A percentile compares a stretch with the other conserved stretches of the same genome.
Conservation (phyloP, 1,140 invertebrate genomes). For the Dinoponera quadriceps region DNA sequence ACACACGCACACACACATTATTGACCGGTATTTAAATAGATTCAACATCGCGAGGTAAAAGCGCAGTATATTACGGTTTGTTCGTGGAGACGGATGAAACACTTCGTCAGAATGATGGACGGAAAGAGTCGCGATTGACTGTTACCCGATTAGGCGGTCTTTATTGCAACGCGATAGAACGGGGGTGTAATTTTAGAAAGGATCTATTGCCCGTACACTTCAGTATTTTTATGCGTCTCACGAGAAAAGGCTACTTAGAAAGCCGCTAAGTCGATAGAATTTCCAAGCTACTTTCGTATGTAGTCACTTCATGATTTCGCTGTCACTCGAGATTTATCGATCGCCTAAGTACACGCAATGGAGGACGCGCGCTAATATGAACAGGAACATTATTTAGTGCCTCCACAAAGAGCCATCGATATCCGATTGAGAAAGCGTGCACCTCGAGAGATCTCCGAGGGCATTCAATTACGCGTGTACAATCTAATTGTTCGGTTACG, state of each 20-base stretch:
- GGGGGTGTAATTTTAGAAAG: slow-evolving; percentile 50
- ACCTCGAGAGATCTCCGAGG: slow-evolving; percentile 14
- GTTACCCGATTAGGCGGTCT: not conserved
- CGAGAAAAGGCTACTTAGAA: slow-evolving; percentile 53
- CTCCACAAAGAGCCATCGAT: slow-evolving; percentile 42
- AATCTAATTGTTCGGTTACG: slow-evolving; percentile 25
- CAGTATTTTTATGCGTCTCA: slow-evolving; percentile 29
- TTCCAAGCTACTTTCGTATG: slow-evolving; percentile 53
- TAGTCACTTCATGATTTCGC: slow-evolving; percentile 56
- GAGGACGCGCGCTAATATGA: slow-evolving; percentile 42
- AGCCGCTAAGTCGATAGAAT: slow-evolving; percentile 57
- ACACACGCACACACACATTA: too few species aligned
- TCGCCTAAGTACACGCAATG: slow-evolving; percentile 42
- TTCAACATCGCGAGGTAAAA: not conserved
- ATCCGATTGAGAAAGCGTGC: slow-evolving; percentile 38
- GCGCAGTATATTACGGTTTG: not conserved
- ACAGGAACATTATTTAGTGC: slow-evolving; percentile 52
- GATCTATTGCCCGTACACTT: slow-evolving; percentile 32
- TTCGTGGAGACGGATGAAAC: not conserved
- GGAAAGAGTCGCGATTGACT: slow-evolving; percentile 7
- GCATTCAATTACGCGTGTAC: slow-evolving; percentile 32
- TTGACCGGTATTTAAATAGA: too few species aligned
- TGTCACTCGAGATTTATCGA: slow-evolving; percentile 58
- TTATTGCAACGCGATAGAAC: slow-evolving; percentile 4
- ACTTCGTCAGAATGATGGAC: slow-evolving; percentile 11